phyloP scores from a whole-genome alignment of 2,113 vertebrate species.

The Macheiramphus alcinus region DNA sequence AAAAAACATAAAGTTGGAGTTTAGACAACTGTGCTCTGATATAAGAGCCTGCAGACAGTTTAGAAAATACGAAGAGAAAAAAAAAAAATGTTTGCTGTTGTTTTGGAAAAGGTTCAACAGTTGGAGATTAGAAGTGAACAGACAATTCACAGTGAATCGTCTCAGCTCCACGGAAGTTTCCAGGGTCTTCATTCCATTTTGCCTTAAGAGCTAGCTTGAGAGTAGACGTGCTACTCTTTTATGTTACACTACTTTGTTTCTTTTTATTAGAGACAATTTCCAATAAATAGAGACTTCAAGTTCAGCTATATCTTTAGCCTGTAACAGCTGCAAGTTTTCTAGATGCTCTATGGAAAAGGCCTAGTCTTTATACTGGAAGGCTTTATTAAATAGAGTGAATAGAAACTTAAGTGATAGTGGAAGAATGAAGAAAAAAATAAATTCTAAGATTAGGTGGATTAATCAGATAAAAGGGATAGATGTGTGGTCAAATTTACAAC shows the following conservation, averaged over 20 bases:
- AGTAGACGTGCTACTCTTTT: neutral
- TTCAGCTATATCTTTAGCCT: neutral
- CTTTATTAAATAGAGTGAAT: neutral
- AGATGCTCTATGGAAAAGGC: neutral
- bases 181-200: neutral
- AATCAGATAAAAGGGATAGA: neutral
- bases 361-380: neutral
- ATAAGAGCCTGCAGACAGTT: neutral
- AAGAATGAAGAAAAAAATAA: neutral
- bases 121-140: neutral
- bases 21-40: neutral
- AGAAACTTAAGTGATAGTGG: neutral
- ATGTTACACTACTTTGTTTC: neutral
- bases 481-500: neutral
- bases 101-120: neutral
- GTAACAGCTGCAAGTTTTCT: neutral
- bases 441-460: neutral
- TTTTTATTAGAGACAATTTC: neutral
- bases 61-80: neutral
- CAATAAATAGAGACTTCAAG: neutral
- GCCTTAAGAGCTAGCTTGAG: neutral
- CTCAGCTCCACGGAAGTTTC: neutral
- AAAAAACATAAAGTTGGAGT: neutral
- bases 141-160: neutral
- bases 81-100: neutral